Conservation (phyloP, 1,140 invertebrate genomes). For the Drosophila neocordata region DNA sequence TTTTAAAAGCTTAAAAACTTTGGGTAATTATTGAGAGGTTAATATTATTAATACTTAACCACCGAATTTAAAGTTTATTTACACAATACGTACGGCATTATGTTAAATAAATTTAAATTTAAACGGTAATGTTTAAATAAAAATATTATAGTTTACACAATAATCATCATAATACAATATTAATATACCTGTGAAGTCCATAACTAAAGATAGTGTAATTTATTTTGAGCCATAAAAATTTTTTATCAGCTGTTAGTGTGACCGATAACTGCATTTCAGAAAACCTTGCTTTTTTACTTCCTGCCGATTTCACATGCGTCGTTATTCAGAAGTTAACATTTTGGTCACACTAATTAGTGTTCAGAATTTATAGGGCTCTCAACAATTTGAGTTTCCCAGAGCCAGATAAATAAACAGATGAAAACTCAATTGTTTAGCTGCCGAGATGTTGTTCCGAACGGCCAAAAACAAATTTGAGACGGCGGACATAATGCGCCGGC, state of each 20-base stretch:
- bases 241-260: neutral
- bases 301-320: neutral
- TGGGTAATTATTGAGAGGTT: no score
- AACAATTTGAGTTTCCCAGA: constrained; percentile 20
- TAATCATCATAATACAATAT: no score
- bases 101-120: no score
- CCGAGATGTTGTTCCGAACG: constrained; percentile 77
- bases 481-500: constrained; percentile 84
- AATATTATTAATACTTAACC: no score
- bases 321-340: neutral
- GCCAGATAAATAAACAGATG: constrained; percentile 48
- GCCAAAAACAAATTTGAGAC: constrained; percentile 83
- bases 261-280: neutral
- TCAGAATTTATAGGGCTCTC: neutral
- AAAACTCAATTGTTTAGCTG: constrained; percentile 33
- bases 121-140: no score
- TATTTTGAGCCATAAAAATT: neutral
- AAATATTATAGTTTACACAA: no score
- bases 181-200: no score
- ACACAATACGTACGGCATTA: no score
- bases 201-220: neutral
- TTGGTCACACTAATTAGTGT: neutral
- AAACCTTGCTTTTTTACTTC: neutral
- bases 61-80: no score
- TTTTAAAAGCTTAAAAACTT: no score